Evolutionary conservation across 2,113 vertebrate species (phyloP).

Genomic region (rat (Rattus norvegicus)): DNA sequence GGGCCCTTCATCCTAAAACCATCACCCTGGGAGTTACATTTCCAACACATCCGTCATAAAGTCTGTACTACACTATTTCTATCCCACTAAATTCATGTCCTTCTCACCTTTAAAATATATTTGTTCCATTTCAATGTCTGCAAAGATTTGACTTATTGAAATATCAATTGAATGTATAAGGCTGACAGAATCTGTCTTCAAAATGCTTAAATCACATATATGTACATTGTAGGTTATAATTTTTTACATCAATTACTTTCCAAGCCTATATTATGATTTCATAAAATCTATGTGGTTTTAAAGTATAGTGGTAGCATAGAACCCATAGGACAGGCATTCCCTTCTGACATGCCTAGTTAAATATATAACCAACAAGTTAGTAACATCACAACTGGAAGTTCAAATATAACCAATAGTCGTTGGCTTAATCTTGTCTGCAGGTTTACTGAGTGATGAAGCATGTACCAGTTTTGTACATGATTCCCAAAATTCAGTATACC

Average conservation of each 20-base stretch:
- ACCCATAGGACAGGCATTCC: background rate
- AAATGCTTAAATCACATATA: background rate
- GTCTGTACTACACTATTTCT: background rate
- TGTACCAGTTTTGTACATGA: background rate
- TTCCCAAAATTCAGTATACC: background rate
- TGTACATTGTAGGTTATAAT: no score
- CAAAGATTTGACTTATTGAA: background rate
- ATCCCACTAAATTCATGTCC: no score
- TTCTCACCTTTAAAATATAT: background rate
- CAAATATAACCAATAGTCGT: background rate
- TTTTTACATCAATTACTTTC: background rate
- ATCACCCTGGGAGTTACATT: rapidly evolving
- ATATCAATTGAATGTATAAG: background rate
- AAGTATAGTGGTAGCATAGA: background rate
- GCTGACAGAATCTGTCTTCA: background rate
- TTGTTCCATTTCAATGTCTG: background rate
- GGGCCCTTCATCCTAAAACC: background rate
- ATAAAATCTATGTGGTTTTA: background rate
- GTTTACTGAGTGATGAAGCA: rapidly evolving
- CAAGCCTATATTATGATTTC: no score
- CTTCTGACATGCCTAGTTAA: background rate
- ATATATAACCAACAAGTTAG: background rate
- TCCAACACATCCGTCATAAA: background rate
- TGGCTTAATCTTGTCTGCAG: background rate
- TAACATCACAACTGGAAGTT: background rate